A percentile compares a stretch with the other conserved stretches of the same genome.
Evolutionary conservation across 2,888 invertebrate species (phyloP).

Genomic region (Agrotis ipsilon): DNA sequence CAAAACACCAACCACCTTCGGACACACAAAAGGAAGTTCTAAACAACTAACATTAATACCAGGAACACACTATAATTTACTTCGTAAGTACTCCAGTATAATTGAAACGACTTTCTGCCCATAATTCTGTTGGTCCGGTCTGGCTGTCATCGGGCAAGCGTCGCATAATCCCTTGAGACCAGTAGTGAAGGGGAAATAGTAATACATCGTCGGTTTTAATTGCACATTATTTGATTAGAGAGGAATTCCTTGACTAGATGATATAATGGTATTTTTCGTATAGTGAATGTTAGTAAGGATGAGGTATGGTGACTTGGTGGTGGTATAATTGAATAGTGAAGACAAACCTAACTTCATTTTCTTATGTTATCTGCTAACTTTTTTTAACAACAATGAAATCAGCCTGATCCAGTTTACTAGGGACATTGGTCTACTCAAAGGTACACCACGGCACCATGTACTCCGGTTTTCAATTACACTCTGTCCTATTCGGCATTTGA

Average conservation of each 20-base stretch:
- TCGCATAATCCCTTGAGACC: slow-evolving; percentile 57
- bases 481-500: no score
- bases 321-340: neutral
- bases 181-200: slow-evolving; percentile 59
- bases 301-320: neutral
- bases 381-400: no score
- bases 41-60: slow-evolving; percentile 57
- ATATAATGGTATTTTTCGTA: slow-evolving; percentile 15
- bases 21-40: slow-evolving; percentile 60
- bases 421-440: no score
- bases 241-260: slow-evolving; percentile 28
- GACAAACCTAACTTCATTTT: neutral
- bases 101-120: slow-evolving; percentile 79
- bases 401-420: no score
- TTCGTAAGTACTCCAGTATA: slow-evolving; percentile 70
- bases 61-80: slow-evolving; percentile 74
- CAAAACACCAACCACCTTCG: slow-evolving; percentile 11
- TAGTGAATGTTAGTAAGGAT: neutral
- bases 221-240: slow-evolving; percentile 59
- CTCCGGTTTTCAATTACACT: no score
- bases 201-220: slow-evolving; percentile 53
- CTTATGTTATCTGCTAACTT: neutral
- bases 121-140: slow-evolving; percentile 75
- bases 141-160: slow-evolving; percentile 59
- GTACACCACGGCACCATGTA: no score